These are phyloP conservation scores for Diglossa brunneiventris DNA, from an alignment of 2,113 vertebrate genomes.

Conservation along the genomic window DNA sequence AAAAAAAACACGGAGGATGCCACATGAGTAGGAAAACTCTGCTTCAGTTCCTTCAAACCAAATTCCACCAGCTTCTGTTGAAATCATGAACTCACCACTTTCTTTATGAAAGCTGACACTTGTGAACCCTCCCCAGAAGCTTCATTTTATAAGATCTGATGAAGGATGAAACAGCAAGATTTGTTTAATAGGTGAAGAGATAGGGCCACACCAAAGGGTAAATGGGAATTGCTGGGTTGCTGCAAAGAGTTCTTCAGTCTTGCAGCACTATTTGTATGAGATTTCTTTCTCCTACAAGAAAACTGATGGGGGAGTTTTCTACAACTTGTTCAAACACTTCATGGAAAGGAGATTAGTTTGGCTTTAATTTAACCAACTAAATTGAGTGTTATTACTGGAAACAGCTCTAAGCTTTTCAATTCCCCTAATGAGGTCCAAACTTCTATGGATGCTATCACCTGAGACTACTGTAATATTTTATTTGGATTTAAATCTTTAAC, in stretches of 20 bases:
- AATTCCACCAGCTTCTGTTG: constrained; percentile 39
- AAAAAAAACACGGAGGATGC: neutral
- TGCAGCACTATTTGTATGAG: neutral
- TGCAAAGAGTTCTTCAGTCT: neutral
- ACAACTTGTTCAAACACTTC: constrained; percentile 63
- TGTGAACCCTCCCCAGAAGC: neutral
- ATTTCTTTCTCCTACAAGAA: constrained; percentile 17
- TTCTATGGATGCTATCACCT: constrained; percentile 68
- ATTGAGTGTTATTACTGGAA: constrained; percentile 66
- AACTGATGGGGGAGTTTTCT: constrained; percentile 57
- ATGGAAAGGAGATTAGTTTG: constrained; percentile 67
- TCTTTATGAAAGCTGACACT: constrained; percentile 7
- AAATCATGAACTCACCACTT: constrained; percentile 46
- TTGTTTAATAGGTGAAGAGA: neutral
- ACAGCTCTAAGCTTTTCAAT: constrained; percentile 66
- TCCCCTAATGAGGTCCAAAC: constrained; percentile 66
- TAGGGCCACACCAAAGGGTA: neutral
- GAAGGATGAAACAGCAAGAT: constrained; percentile 1
- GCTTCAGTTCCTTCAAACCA: constrained; percentile 4
- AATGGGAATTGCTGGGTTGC: neutral
- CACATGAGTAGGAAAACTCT: constrained; percentile 20
- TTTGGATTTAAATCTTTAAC: constrained; percentile 62
- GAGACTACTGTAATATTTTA: constrained; percentile 71
- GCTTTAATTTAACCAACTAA: constrained; percentile 66
- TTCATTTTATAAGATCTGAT: constrained; percentile 15